Percentiles rank a stretch among this genome's conserved stretches.
phyloP scores from a whole-genome alignment of 2,888 invertebrate genomes.

The Liopterus haemorrhoidalis region DNA sequence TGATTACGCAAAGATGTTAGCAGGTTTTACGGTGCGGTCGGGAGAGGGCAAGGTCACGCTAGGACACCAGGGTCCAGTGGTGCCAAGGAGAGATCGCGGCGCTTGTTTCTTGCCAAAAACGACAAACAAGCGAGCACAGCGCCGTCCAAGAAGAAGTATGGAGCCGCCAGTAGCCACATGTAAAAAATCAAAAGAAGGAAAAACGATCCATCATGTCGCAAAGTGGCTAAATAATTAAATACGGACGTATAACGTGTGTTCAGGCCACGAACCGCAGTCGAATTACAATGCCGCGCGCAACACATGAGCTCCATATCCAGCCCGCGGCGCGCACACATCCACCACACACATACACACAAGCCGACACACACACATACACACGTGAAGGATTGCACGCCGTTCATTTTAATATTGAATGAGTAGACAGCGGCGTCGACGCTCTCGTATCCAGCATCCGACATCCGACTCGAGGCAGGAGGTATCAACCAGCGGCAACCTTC shows the following conservation, averaged over 20 bases:
- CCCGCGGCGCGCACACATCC: neutral
- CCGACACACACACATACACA: too few species aligned
- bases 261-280: slow-evolving; percentile 1
- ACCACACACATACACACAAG: too few species aligned
- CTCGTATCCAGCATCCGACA: neutral
- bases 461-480: neutral
- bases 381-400: too few species aligned
- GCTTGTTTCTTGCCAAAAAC: too few species aligned
- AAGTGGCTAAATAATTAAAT: slow-evolving; percentile 23
- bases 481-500: neutral
- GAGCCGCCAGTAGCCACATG: too few species aligned
- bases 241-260: slow-evolving; percentile 3
- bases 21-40: too few species aligned
- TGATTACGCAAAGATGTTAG: too few species aligned
- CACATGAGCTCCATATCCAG: slow-evolving; percentile 6
- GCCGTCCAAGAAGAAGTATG: too few species aligned
- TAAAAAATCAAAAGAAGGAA: slow-evolving; percentile 23
- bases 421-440: slow-evolving; percentile 7
- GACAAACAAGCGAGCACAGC: too few species aligned
- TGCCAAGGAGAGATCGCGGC: too few species aligned
- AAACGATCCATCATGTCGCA: slow-evolving; percentile 21
- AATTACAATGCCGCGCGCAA: slow-evolving; percentile 6
- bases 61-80: too few species aligned
- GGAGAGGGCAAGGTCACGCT: too few species aligned
- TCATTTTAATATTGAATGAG: slow-evolving; percentile 24